Evolutionary conservation across 2,797 vertebrate genomes (phyloP).

Genomic region (Pseudomugil gertrudae): DNA sequence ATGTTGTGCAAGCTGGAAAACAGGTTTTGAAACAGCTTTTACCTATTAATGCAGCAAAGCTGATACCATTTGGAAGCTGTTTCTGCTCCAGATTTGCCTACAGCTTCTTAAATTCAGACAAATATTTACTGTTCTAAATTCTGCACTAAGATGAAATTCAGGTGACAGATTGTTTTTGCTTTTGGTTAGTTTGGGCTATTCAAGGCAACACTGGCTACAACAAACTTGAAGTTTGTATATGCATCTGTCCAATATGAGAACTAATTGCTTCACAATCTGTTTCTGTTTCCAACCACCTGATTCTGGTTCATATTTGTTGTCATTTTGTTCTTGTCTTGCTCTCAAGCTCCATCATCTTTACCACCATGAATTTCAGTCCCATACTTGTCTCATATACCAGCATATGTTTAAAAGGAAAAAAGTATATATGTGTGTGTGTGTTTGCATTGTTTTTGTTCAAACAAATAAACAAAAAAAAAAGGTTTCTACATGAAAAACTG

Average conservation of each 20-base stretch:
- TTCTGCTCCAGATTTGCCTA: slow-evolving; percentile 34
- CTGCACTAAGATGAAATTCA: background rate
- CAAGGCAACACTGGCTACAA: background rate
- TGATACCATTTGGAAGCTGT: slow-evolving; percentile 35
- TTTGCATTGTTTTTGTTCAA: too few relatives aligned
- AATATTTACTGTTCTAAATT: slow-evolving; percentile 14
- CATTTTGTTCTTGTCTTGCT: slow-evolving; percentile 2
- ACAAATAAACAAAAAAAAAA: too few relatives aligned
- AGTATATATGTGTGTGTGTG: too few relatives aligned
- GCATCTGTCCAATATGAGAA: background rate
- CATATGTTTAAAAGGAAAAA: too few relatives aligned
- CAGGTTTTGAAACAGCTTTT: slow-evolving; percentile 11
- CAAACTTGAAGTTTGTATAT: background rate
- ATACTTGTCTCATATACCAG: too few relatives aligned
- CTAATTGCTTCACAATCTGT: background rate
- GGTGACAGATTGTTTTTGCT: background rate
- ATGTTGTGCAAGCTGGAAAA: slow-evolving; percentile 24
- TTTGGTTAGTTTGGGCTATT: background rate
- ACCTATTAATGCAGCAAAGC: slow-evolving; percentile 41
- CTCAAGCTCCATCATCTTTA: too few relatives aligned
- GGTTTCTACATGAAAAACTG: too few relatives aligned
- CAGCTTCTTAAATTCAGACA: slow-evolving; percentile 11
- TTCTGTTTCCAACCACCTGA: background rate
- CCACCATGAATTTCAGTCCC: too few relatives aligned
- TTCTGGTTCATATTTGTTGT: background rate